Evolutionary conservation across 2,888 invertebrate species (phyloP).

Genomic region (Xestoiulus laeticollis): DNA sequence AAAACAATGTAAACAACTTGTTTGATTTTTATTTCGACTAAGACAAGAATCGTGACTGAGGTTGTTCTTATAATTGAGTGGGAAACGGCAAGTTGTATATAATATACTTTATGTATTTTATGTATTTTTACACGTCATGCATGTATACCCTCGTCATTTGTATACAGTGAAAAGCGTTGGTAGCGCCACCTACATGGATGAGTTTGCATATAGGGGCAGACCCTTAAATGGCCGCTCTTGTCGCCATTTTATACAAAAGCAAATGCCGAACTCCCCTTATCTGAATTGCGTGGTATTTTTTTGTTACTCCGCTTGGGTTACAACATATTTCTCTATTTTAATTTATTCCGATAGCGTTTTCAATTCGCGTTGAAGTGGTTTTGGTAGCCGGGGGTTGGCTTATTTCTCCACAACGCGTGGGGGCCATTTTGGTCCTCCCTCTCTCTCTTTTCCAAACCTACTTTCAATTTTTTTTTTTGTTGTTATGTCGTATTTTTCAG

Average conservation of each 20-base stretch:
- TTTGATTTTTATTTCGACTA: too few species aligned
- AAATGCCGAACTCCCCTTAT: neutral
- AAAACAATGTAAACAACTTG: too few species aligned
- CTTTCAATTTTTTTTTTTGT: neutral
- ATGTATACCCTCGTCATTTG: too few species aligned
- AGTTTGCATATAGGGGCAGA: neutral
- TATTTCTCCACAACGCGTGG: neutral
- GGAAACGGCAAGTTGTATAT: too few species aligned
- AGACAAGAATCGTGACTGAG: too few species aligned
- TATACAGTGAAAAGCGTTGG: too few species aligned
- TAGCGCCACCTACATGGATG: neutral
- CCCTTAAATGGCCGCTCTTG: neutral
- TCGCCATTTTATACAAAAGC: neutral
- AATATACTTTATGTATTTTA: too few species aligned
- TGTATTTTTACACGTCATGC: too few species aligned
- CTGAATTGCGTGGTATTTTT: neutral
- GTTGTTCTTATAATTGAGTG: too few species aligned
- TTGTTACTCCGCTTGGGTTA: neutral
- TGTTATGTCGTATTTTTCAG: neutral
- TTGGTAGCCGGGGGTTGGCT: neutral
- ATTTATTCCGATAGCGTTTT: neutral
- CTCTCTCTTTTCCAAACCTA: neutral
- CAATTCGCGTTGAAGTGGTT: neutral
- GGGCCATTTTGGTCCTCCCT: neutral
- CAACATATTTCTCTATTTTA: neutral